Evolutionary conservation across 2,113 vertebrate genomes (phyloP).

Genomic region (Phaethornis superciliosus): DNA sequence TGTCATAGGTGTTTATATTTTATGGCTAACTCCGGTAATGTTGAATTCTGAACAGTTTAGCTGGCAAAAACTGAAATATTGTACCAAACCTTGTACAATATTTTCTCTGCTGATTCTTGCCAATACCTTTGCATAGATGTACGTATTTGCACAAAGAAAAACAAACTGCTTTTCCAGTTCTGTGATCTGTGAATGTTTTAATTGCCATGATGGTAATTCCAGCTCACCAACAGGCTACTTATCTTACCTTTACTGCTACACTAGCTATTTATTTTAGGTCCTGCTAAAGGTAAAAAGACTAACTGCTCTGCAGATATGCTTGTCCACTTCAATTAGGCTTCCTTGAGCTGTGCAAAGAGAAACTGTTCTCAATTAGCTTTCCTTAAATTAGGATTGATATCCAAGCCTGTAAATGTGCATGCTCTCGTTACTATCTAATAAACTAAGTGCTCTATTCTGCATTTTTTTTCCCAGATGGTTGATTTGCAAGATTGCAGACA

Average conservation of each 20-base stretch:
- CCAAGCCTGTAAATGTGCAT: not conserved
- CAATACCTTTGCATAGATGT: not conserved
- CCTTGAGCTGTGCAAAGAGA: slow-evolving; percentile 11
- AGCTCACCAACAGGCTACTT: not conserved
- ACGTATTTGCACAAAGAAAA: slow-evolving; percentile 28
- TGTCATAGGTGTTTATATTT: not conserved
- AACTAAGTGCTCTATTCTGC: not conserved
- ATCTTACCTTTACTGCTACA: not conserved
- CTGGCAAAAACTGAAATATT: not conserved
- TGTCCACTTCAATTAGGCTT: slow-evolving; percentile 47
- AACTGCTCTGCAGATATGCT: slow-evolving; percentile 23
- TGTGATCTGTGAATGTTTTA: not conserved
- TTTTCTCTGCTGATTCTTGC: slow-evolving; percentile 16
- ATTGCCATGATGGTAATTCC: not conserved
- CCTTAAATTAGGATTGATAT: slow-evolving; percentile 59
- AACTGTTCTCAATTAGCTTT: slow-evolving; percentile 52
- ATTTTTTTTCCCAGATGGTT: not conserved
- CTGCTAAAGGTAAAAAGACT: slow-evolving; percentile 44
- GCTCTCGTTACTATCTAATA: not conserved
- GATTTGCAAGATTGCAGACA: not conserved
- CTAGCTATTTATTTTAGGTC: slow-evolving; percentile 27
- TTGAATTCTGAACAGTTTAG: not conserved
- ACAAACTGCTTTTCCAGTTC: slow-evolving; percentile 1
- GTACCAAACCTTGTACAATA: not conserved
- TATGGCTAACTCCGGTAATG: not conserved